Evolutionary conservation across 2,113 vertebrate genomes (phyloP), one percentile per base, ranked within the genome.

Genomic region (Numida meleagris): DNA sequence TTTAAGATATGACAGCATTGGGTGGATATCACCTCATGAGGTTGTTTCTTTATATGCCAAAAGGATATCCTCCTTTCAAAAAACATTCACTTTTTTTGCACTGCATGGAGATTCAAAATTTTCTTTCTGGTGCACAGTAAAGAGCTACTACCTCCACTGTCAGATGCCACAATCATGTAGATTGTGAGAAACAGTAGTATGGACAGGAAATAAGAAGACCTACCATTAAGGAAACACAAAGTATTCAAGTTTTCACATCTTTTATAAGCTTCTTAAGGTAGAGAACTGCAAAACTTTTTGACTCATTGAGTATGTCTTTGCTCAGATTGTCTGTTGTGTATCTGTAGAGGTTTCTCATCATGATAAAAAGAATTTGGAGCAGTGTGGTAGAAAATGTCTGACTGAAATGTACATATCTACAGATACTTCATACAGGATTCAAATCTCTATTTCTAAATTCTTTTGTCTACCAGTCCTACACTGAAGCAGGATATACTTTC

Each of bases 311-410:
- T 82, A 78, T 79, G 8, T 9, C 12, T 58, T 90, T 81, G 36
- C 90, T 63, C 92, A 86, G 85, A 55, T 10, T 4, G 23, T 91
- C 36, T 75, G 78, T 91, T 93, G 70, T 89, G 29, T 85, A 77
- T 92, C 59, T 81, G 15, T 88, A 72, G 62, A 85, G 42, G 66
- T 88, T 95, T 86, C 82, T 34, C 71, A 89, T 88, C 17, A 51
- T 82, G 88, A 61, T 84, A 86, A 78, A 82, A 71, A 53, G 43
- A 87, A 89, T 48, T 34, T 61, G 33, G 45, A 91, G 74, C 40
- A 88, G 9, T 25, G 6, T 38, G 55, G 82, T 92, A 80, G 82
- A 76, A 96, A 95, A 96, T 74, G 31, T 77, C 55, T 79, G 70
- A 72, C 68, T 82, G 72, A 94, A 88, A 70, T 82, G 63, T 93